Conservation (phyloP, 1,140 invertebrate genomes). For the Coelopa frigida region DNA sequence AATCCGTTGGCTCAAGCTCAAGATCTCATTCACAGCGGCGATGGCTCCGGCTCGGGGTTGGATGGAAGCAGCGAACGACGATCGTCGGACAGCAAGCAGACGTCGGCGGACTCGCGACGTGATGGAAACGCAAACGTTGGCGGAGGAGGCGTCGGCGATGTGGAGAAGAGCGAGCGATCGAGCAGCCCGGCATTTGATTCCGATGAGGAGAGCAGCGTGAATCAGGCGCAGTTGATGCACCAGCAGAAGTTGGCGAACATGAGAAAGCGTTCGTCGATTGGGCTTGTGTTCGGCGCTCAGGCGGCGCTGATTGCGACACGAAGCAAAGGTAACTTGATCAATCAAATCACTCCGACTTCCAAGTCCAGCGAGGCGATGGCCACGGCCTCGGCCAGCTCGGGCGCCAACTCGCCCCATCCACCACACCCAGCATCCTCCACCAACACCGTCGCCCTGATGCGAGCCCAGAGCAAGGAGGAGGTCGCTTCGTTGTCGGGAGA, state of each 20-base stretch:
- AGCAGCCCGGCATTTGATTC: slow-evolving; percentile 94
- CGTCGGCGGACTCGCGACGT: slow-evolving; percentile 46
- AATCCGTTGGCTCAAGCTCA: slow-evolving; percentile 29
- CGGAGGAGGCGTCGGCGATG: slow-evolving; percentile 46
- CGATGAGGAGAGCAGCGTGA: slow-evolving; percentile 72
- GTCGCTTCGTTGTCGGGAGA: slow-evolving; percentile 23
- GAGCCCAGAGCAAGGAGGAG: slow-evolving; percentile 40
- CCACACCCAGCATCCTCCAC: no score
- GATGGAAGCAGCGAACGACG: slow-evolving; percentile 16
- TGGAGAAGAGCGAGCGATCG: slow-evolving; percentile 78
- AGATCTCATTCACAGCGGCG: slow-evolving; percentile 13
- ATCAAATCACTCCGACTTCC: slow-evolving; percentile 31
- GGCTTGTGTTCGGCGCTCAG: slow-evolving; percentile 39
- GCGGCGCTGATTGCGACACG: slow-evolving; percentile 40
- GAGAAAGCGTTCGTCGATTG: slow-evolving; percentile 39
- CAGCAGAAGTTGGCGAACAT: slow-evolving; percentile 39
- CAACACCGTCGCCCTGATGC: slow-evolving; percentile 18
- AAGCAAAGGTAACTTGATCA: slow-evolving; percentile 43
- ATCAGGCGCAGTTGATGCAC: slow-evolving; percentile 33
- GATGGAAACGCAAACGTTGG: slow-evolving; percentile 46
- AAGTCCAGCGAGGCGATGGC: slow-evolving; percentile 42
- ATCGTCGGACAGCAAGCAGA: slow-evolving; percentile 42
- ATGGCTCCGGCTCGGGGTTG: not conserved
- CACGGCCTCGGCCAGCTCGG: slow-evolving; percentile 12
- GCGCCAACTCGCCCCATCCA: slow-evolving; percentile 23